Percentiles rank a stretch among this genome's conserved stretches.
Evolutionary conservation across 2,888 invertebrate genomes (phyloP).

Genomic region (Craniophora ligustri): DNA sequence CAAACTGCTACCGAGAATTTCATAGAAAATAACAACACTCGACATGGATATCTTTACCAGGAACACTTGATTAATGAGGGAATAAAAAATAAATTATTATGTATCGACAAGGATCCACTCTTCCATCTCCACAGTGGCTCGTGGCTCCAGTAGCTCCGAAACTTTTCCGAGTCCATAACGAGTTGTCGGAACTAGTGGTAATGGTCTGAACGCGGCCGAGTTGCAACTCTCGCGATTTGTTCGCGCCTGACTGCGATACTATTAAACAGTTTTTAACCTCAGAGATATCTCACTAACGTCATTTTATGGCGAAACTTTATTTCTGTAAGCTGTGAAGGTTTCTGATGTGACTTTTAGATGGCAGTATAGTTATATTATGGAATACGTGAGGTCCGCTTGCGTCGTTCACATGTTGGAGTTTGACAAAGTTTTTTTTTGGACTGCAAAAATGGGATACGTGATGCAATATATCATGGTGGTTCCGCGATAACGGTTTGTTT

Average conservation of each 20-base stretch:
- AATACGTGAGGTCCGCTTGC: not conserved
- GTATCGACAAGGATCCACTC: too few relatives aligned
- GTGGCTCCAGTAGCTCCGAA: slow-evolving; percentile 46
- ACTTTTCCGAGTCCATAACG: slow-evolving; percentile 57
- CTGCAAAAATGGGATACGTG: slow-evolving; percentile 24
- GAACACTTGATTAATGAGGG: too few relatives aligned
- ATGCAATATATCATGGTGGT: slow-evolving; percentile 27
- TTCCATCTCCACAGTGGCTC: slow-evolving; percentile 12
- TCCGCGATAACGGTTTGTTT: slow-evolving; percentile 13
- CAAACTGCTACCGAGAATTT: too few relatives aligned
- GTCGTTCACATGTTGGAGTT: slow-evolving; percentile 9
- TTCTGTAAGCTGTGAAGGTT: slow-evolving; percentile 19
- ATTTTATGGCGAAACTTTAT: slow-evolving; percentile 49
- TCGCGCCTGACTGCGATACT: slow-evolving; percentile 46
- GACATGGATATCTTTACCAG: too few relatives aligned
- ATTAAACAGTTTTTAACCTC: slow-evolving; percentile 56
- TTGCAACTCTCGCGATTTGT: slow-evolving; percentile 48
- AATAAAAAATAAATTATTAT: too few relatives aligned
- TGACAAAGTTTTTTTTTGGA: slow-evolving; percentile 17
- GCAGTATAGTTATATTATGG: slow-evolving; percentile 1
- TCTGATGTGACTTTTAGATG: slow-evolving; percentile 15
- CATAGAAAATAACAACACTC: too few relatives aligned
- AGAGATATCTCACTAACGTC: slow-evolving; percentile 32
- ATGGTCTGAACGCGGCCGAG: slow-evolving; percentile 46
- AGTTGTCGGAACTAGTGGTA: slow-evolving; percentile 57